phyloP scores from a whole-genome alignment of 2,113 vertebrate species.

The Garra rufa region DNA sequence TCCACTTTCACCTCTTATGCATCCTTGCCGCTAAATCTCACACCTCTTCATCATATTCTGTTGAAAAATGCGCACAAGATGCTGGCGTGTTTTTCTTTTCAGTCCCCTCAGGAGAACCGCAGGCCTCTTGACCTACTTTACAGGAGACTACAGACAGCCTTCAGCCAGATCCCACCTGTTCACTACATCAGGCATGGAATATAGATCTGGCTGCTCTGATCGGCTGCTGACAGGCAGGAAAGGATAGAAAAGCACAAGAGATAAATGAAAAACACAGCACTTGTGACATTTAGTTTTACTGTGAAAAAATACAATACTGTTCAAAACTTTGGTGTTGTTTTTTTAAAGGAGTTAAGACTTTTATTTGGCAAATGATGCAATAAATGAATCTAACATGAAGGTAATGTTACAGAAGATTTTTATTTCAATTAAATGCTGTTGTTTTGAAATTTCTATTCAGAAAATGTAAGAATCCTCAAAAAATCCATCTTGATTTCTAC shows the following conservation, averaged over 20 bases:
- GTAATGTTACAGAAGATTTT: not conserved
- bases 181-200: constrained; percentile 19
- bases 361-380: too few relatives aligned
- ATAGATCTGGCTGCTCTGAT: not conserved
- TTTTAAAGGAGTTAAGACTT: too few relatives aligned
- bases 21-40: constrained; percentile 22
- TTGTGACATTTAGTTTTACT: too few relatives aligned
- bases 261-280: not conserved
- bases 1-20: constrained; percentile 18
- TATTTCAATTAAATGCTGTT: not conserved
- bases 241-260: not conserved
- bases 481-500: not conserved
- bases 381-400: too few relatives aligned
- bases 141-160: not conserved
- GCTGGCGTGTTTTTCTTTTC: constrained; percentile 63
- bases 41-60: not conserved
- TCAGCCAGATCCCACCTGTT: constrained; percentile 34
- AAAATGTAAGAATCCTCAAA: not conserved
- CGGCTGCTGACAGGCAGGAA: not conserved
- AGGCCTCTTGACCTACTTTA: constrained; percentile 71
- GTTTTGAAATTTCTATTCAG: not conserved
- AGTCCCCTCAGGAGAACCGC: constrained; percentile 63
- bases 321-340: not conserved
- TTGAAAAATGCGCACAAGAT: constrained; percentile 66
- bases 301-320: not conserved